phyloP scores from a whole-genome alignment of 1,140 invertebrate genomes.

The Drosophila saltans region DNA sequence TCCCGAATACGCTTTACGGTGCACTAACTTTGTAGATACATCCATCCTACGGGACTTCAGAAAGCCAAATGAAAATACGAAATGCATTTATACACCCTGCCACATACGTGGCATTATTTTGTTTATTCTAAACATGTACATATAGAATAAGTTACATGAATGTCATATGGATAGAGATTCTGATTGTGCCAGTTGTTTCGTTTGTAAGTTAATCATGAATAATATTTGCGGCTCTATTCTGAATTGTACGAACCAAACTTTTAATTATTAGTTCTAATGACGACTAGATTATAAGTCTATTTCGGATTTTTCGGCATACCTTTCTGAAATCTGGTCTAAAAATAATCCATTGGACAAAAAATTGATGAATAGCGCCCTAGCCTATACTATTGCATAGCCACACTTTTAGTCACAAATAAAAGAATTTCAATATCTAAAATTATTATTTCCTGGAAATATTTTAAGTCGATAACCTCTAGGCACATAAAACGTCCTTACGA shows the following conservation, averaged over 20 bases:
- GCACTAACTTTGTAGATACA: slow-evolving; percentile 5
- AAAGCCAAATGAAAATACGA: slow-evolving; percentile 13
- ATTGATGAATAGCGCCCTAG: neutral
- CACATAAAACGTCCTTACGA: too few species aligned
- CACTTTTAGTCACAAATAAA: slow-evolving; percentile 1
- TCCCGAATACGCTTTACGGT: neutral
- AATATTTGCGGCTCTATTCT: neutral
- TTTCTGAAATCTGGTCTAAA: neutral
- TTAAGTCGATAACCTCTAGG: too few species aligned
- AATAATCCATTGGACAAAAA: neutral
- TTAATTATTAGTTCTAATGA: too few species aligned
- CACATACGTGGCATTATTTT: neutral
- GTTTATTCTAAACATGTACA: neutral
- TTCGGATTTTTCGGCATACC: neutral
- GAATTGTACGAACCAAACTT: too few species aligned
- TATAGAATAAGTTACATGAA: slow-evolving; percentile 10
- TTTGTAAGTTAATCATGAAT: slow-evolving; percentile 17
- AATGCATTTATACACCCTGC: slow-evolving; percentile 5
- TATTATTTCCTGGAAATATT: neutral
- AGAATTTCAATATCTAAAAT: neutral
- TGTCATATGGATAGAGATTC: neutral
- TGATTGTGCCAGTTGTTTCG: slow-evolving; percentile 26
- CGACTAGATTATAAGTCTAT: neutral
- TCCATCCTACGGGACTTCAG: slow-evolving; percentile 8
- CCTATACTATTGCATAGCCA: neutral